These are phyloP conservation scores for Trogon surrucura DNA, from an alignment of 2,113 vertebrate species.

Conservation along the genomic window DNA sequence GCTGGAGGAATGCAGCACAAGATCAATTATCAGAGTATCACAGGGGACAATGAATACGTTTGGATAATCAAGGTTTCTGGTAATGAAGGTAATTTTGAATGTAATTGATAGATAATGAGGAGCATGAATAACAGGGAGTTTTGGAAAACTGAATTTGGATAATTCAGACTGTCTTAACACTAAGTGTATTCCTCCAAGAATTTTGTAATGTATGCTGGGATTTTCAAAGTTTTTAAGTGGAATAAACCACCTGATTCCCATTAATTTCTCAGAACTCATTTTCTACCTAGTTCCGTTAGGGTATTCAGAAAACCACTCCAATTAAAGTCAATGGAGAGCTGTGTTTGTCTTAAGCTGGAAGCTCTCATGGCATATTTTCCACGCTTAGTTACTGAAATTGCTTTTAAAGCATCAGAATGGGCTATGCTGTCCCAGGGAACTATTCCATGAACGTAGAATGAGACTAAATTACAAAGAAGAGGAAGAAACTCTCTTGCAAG, in stretches of 20 bases:
- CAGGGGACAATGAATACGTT: neutral
- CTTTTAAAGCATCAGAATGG: neutral
- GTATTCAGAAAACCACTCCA: neutral
- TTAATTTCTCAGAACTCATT: neutral
- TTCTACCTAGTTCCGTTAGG: neutral
- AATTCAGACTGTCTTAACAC: neutral
- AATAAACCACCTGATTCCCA: neutral
- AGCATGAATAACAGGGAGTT: conserved; percentile 51
- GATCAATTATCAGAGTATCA: conserved; percentile 51
- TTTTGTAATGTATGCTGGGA: neutral
- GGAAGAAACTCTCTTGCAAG: neutral
- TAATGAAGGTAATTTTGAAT: conserved; percentile 55
- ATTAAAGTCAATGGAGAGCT: neutral
- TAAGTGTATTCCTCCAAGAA: neutral
- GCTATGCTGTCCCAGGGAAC: neutral
- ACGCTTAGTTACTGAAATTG: neutral
- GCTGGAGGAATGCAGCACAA: neutral
- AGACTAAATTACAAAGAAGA: neutral
- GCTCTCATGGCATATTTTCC: neutral
- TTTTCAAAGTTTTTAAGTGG: neutral
- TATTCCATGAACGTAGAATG: neutral
- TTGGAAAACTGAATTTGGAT: conserved; percentile 16
- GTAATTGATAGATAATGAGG: conserved; percentile 58
- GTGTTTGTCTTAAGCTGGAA: neutral
- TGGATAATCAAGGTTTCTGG: conserved; percentile 40